Evolutionary conservation across 2,797 vertebrate genomes (phyloP).

Genomic region (Anas bahamensis): DNA sequence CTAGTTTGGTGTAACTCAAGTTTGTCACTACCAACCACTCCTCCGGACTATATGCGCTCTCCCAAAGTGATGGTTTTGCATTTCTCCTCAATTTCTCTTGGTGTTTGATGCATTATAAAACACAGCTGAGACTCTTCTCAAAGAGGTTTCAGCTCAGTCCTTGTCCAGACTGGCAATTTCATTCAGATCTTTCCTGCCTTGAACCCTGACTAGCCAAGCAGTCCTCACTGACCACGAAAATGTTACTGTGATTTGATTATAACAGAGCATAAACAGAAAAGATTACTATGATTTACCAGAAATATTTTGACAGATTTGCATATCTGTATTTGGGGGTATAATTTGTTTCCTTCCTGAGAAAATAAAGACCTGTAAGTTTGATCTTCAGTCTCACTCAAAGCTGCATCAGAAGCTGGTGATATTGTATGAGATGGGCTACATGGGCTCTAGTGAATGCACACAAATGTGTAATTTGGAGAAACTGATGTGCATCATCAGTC

Average conservation of each 20-base stretch:
- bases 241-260: neutral
- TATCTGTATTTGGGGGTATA: neutral
- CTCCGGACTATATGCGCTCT: neutral
- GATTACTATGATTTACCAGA: neutral
- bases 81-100: neutral
- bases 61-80: neutral
- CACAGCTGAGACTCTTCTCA: neutral
- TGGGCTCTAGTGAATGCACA: neutral
- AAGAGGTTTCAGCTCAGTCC: neutral
- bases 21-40: neutral
- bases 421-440: neutral
- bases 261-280: neutral
- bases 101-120: neutral
- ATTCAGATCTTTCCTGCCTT: neutral
- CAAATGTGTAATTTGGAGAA: slow-evolving; percentile 38
- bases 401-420: neutral
- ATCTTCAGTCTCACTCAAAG: neutral
- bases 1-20: neutral
- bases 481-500: slow-evolving; percentile 27
- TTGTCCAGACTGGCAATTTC: neutral
- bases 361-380: neutral
- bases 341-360: neutral
- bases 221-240: neutral
- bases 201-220: neutral
- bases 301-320: neutral